Conservation (phyloP, 2,113 vertebrate species). For the Willisornis vidua region DNA sequence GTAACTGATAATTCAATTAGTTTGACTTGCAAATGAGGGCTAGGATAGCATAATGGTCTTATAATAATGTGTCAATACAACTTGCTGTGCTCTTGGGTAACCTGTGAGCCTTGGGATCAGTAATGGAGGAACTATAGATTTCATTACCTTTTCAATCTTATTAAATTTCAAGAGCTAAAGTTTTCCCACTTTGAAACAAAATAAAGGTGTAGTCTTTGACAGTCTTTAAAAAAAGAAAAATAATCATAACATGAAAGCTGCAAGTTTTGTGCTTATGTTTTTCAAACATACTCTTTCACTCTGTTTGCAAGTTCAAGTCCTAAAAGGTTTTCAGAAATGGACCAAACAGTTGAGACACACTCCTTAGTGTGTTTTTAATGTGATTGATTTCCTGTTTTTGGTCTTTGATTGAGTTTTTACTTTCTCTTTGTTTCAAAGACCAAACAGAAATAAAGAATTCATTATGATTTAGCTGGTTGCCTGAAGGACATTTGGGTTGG, state of each 20-base stretch:
- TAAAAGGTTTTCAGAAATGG: not conserved
- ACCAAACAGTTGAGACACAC: not conserved
- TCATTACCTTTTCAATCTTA: not conserved
- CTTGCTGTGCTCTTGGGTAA: not conserved
- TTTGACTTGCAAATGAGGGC: not conserved
- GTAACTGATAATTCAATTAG: not conserved
- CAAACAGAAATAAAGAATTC: not conserved
- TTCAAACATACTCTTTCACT: not conserved
- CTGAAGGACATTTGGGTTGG: not conserved
- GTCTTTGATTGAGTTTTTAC: not conserved
- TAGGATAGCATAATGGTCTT: not conserved
- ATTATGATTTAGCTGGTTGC: not conserved
- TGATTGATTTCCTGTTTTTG: not conserved
- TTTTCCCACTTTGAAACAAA: not conserved
- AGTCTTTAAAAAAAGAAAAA: not conserved
- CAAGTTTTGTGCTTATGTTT: not conserved
- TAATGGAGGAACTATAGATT: not conserved
- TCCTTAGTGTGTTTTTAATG: not conserved
- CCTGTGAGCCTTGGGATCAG: not conserved
- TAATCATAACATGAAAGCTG: not conserved
- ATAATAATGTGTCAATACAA: not conserved
- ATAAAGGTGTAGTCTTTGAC: not conserved
- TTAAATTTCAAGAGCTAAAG: not conserved
- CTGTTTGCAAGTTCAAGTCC: conserved; percentile 4
- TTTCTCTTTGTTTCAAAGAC: not conserved